Evolutionary conservation across 2,113 vertebrate species (phyloP).

Genomic region (Mustela lutreola): DNA sequence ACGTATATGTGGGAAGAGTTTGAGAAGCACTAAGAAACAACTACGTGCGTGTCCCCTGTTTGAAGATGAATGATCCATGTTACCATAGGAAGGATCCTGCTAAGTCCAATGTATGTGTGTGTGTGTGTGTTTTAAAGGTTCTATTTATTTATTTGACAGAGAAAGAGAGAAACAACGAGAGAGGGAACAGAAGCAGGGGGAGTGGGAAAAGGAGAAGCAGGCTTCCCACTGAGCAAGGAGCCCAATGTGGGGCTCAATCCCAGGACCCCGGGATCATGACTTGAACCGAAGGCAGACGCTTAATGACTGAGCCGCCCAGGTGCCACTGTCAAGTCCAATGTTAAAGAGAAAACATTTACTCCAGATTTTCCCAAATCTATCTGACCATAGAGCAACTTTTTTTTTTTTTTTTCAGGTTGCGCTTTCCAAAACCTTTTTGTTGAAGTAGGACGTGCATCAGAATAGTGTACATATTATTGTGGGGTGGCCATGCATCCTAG

Average conservation of each 20-base stretch:
- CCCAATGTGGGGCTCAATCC: no score
- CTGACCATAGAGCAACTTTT: background rate
- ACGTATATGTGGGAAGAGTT: background rate
- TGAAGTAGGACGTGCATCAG: background rate
- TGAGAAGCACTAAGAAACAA: slow-evolving; percentile 13
- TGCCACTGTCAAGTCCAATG: no score
- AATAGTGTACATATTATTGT: background rate
- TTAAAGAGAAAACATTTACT: background rate
- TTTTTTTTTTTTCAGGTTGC: background rate
- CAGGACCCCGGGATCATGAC: no score
- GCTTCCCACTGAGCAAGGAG: no score
- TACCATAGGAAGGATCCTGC: background rate
- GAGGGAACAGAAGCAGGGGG: no score
- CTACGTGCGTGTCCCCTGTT: background rate
- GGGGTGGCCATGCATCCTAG: background rate
- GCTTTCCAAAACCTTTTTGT: slow-evolving; percentile 1
- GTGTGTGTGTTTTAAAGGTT: no score
- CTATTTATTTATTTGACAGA: no score
- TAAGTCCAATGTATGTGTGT: background rate
- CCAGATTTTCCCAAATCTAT: background rate
- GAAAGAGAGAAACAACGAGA: no score
- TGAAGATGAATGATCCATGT: background rate
- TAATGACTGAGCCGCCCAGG: no score
- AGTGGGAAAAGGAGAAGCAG: no score
- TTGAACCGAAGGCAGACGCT: no score